Evolutionary conservation across 2,113 vertebrate genomes (phyloP).

Genomic region (Corydoras maculifer): DNA sequence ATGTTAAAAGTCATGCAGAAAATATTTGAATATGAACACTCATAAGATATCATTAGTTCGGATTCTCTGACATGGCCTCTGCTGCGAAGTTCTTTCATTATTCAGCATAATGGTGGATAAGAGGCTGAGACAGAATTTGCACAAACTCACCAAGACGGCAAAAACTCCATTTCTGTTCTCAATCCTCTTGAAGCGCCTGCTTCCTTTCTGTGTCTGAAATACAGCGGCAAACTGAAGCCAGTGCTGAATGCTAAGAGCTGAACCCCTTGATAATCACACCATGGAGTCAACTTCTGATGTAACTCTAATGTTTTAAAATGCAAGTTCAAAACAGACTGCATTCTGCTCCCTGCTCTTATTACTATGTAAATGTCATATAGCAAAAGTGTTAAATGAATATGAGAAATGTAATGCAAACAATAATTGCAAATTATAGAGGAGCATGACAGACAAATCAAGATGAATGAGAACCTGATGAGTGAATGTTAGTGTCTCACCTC

Average conservation of each 20-base stretch:
- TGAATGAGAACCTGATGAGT: slow-evolving; percentile 6
- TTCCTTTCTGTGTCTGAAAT: slow-evolving; percentile 80
- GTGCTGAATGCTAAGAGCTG: slow-evolving; percentile 38
- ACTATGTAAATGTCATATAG: no score
- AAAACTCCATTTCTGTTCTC: slow-evolving; percentile 80
- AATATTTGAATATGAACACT: no score
- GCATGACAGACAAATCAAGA: background rate
- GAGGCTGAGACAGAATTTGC: background rate
- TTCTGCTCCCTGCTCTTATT: background rate
- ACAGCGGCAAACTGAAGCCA: slow-evolving; percentile 64
- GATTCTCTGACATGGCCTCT: background rate
- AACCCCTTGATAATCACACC: slow-evolving; percentile 2
- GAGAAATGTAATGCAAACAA: background rate
- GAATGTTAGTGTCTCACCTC: slow-evolving; percentile 59
- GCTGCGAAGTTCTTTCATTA: background rate
- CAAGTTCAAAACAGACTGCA: background rate
- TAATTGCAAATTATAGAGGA: background rate
- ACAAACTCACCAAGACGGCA: slow-evolving; percentile 73
- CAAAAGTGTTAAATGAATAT: background rate
- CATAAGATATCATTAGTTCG: no score
- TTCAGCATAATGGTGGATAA: slow-evolving; percentile 14
- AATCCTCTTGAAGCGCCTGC: slow-evolving; percentile 80
- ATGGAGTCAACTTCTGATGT: background rate
- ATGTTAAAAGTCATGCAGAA: no score
- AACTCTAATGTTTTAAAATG: background rate